Base-by-base conservation (phyloP, 2,888 invertebrate species). In the Microchrysa polita region DNA sequence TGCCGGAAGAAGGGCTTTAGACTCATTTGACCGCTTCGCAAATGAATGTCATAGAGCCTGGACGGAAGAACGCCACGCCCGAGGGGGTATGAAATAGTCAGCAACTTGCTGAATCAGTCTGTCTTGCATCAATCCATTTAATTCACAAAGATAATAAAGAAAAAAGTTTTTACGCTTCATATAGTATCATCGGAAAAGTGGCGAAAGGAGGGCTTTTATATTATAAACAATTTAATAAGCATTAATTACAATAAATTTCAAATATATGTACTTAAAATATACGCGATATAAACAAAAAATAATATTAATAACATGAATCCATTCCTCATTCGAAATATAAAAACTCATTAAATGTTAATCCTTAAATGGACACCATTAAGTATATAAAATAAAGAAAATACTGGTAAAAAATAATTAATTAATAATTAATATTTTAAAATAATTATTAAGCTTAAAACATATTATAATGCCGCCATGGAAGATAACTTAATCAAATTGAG, bases 11-110 rank as follows among this genome's bases (percentile, higher is more conserved):
- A 42, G 67, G 83, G 82, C 83, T 83, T 83, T 82, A 80, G 79
- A 82, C 84, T 83, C 81, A 83, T 84, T 84, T 84, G 84, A 83
- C 83, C 74, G 74, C 77, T 82, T 75, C 79, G 81, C 84, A 84
- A 84, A 84, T 83, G 81, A 81, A 83, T 81, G 81, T 67, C 34
- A 20, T 14, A 69, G 55, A 57, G 57, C 57, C 20, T 34, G 27
- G 27, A 34, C 27, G 53, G 18, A 18, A 7, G 5, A 9, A 18
- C 53, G 53, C 53, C 18, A 5, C 4, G 4, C 27, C 2, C 27
- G 27, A 12, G 48, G 12, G 42, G 42, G 12, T 9, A 48, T 48
- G 5, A n/a, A 48, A 12, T 12, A 48, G 48, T 12, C 48, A 48
- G 16, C 4, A 48, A n/a, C 14, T n/a, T n/a, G 16, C 12, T n/a